Evolutionary conservation across 2,888 invertebrate species (phyloP).

Genomic region (Orthosia gothica): DNA sequence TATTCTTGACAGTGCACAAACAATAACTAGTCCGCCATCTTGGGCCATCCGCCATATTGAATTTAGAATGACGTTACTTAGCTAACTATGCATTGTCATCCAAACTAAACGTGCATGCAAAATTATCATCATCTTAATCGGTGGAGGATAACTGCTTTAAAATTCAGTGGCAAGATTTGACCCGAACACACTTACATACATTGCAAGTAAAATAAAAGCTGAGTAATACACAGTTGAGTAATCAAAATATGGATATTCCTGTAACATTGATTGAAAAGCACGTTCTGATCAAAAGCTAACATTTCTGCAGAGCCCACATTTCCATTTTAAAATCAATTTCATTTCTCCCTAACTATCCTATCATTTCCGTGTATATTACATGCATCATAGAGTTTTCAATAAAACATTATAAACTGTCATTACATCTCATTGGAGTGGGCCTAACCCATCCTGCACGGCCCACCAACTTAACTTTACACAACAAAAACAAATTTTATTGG

Average conservation of each 20-base stretch:
- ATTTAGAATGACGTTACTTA: no score
- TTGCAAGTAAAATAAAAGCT: no score
- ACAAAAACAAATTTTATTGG: constrained; percentile 39
- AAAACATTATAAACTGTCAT: constrained; percentile 77
- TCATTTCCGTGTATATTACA: constrained; percentile 72
- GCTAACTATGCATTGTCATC: no score
- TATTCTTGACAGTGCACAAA: no score
- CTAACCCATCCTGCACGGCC: constrained; percentile 69
- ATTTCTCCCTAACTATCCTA: constrained; percentile 64
- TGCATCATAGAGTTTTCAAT: constrained; percentile 72
- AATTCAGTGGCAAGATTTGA: no score
- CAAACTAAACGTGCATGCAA: no score
- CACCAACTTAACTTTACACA: constrained; percentile 58
- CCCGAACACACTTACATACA: no score
- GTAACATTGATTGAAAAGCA: constrained; percentile 24
- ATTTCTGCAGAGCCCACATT: constrained; percentile 41
- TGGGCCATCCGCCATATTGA: no score
- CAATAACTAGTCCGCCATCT: no score
- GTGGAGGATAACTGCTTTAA: no score
- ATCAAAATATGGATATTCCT: constrained; percentile 16
- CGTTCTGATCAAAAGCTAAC: constrained; percentile 24
- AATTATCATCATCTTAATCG: no score
- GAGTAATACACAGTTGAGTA: neutral
- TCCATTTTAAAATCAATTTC: constrained; percentile 57
- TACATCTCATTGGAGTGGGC: constrained; percentile 73